A percentile compares a stretch with the other conserved stretches of the same genome.
Conservation (phyloP, 2,113 vertebrate species). For the Urocynchramus pylzowi region DNA sequence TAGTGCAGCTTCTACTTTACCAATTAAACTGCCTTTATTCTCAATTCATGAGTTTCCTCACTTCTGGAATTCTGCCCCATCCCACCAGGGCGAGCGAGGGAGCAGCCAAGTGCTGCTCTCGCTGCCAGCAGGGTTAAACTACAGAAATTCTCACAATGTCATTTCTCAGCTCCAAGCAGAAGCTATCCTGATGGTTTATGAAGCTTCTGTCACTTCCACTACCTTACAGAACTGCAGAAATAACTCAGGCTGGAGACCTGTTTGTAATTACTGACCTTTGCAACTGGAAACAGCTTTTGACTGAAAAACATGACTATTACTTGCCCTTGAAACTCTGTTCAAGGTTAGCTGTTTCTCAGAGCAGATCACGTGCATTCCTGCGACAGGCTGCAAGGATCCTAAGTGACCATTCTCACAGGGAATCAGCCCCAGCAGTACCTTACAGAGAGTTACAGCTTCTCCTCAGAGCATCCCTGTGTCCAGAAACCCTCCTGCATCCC, state of each 20-base stretch:
- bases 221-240: background rate
- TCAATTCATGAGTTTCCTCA: background rate
- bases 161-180: background rate
- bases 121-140: background rate
- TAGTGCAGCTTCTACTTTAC: background rate
- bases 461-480: background rate
- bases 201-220: background rate
- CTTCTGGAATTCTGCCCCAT: background rate
- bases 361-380: background rate
- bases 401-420: background rate
- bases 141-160: background rate
- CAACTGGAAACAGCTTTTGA: background rate
- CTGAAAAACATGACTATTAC: background rate
- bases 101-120: background rate
- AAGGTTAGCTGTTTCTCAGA: background rate
- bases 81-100: rapidly evolving
- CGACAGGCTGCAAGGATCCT: background rate
- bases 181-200: background rate
- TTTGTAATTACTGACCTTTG: background rate
- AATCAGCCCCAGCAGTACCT: rapidly evolving
- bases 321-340: background rate
- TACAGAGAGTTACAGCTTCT: rapidly evolving
- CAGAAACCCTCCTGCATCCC: background rate
- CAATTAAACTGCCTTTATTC: background rate
- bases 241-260: background rate